phyloP scores from a whole-genome alignment of 2,888 invertebrate species.

The Euzophera pinguis region DNA sequence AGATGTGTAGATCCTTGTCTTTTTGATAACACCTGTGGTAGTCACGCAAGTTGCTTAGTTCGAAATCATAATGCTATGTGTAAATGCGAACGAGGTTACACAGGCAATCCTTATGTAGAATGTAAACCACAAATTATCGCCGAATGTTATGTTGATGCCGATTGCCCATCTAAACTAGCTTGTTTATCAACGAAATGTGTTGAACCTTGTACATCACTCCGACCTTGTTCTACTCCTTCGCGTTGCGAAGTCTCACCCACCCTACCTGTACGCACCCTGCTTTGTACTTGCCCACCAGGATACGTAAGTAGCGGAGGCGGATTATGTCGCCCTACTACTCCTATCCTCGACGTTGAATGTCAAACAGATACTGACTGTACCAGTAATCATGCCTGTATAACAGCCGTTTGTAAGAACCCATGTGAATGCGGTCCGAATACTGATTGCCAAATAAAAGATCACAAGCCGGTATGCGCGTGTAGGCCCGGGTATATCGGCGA shows the following conservation, averaged over 20 bases:
- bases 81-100: constrained; percentile 87
- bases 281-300: constrained; percentile 93
- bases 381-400: constrained; percentile 87
- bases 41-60: constrained; percentile 88
- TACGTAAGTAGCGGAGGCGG: constrained; percentile 93
- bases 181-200: constrained; percentile 91
- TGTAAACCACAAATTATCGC: constrained; percentile 86
- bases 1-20: constrained; percentile 93
- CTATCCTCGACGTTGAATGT: constrained; percentile 83
- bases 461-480: constrained; percentile 93
- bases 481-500: constrained; percentile 91
- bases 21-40: constrained; percentile 87
- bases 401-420: constrained; percentile 89
- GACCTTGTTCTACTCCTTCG: constrained; percentile 90
- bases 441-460: constrained; percentile 90
- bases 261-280: constrained; percentile 91
- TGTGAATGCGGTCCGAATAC: constrained; percentile 93
- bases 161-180: constrained; percentile 89
- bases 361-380: constrained; percentile 88
- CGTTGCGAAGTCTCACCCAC: constrained; percentile 90
- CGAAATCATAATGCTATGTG: constrained; percentile 92
- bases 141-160: constrained; percentile 89
- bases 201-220: constrained; percentile 88
- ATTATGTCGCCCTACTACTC: constrained; percentile 86
- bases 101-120: constrained; percentile 90